These are phyloP conservation scores for Aurelia coerulea DNA, from an alignment of 30 jellyfish, hydroid and myxozoan species.

Conservation along the genomic window DNA sequence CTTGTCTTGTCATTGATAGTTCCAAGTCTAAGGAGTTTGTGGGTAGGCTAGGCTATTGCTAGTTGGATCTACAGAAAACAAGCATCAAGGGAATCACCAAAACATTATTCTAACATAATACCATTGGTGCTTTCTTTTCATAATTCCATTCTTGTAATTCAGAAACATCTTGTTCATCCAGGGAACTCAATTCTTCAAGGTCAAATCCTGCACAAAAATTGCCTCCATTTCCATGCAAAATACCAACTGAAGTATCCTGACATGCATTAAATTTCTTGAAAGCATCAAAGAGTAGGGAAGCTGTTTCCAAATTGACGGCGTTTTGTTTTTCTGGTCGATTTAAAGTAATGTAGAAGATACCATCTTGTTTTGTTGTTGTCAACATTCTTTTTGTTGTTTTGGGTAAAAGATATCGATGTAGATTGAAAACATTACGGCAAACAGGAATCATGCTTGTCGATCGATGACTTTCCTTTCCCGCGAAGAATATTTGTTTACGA, in stretches of 20 bases:
- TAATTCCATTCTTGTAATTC: constrained; percentile 9
- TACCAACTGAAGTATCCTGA: constrained; percentile 19
- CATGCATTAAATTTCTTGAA: constrained; percentile 23
- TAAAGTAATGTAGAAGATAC: constrained; percentile 16
- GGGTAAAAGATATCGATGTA: too few relatives aligned
- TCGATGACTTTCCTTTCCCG: too few relatives aligned
- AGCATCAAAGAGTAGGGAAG: constrained; percentile 31
- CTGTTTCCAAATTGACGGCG: constrained; percentile 52
- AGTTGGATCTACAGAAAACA: too few relatives aligned
- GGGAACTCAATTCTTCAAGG: constrained; percentile 13
- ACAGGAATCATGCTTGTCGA: too few relatives aligned
- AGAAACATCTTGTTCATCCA: neutral
- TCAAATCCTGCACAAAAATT: constrained; percentile 63
- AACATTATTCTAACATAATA: neutral
- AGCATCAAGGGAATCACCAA: too few relatives aligned
- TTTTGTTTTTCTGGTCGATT: constrained; percentile 48
- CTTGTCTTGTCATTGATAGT: too few relatives aligned
- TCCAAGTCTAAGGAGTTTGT: too few relatives aligned
- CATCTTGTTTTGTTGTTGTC: neutral
- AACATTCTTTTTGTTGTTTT: too few relatives aligned
- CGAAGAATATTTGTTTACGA: too few relatives aligned
- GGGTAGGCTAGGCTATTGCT: too few relatives aligned
- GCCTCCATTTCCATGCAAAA: constrained; percentile 47
- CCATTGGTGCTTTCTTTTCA: constrained; percentile 33
- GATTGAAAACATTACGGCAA: too few relatives aligned